Evolutionary conservation across 2,888 invertebrate species (phyloP), one percentile per base, ranked within the genome.

Genomic region (Ecliptopera silaceata): DNA sequence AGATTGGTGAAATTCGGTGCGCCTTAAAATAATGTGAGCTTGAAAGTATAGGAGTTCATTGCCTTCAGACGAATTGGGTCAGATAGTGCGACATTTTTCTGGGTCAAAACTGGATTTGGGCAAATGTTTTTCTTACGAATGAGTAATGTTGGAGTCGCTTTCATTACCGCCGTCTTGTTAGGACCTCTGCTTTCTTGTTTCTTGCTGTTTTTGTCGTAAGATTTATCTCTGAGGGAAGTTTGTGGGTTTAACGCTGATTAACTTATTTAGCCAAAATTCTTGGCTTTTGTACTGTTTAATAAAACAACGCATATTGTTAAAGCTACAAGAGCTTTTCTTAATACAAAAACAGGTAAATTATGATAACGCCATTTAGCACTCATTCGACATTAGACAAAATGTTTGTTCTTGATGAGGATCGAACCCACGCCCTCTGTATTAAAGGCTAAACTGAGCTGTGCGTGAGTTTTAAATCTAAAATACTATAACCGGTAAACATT

Each of bases 11-110:
- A 71, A 71, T 74, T 75, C 69, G 74, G 81, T 73, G 76, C 72
- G 83, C 80, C 86, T 86, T 83, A 77, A 86, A 87, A 85, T 87
- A 86, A 86, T 85, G 83, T 71, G 69, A 74, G 80, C 72, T 70
- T 69, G 71, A 75, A 78, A 72, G 74, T 65, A 70, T 71, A 66
- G 68, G 71, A 71, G 84, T 83, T 85, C 84, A 80, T 77, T 84
- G 85, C 68, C 84, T 65, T 75, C 74, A 52, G 46, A 15, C 60
- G 70, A 88, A 86, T 71, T 89, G 74, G 89, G 90, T 86, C 88
- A 84, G 75, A 86, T 82, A 84, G 84, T 82, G 77, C 72, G 79
- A 75, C 75, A 75, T 73, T 81, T 82, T 82, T 84, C 76, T 81
- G 74, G 83, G 86, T 82, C 85, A 80, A 65, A 67, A 63, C 68